Base-by-base conservation (phyloP, 2,888 invertebrate genomes). In the Drosophila emarginata region DNA sequence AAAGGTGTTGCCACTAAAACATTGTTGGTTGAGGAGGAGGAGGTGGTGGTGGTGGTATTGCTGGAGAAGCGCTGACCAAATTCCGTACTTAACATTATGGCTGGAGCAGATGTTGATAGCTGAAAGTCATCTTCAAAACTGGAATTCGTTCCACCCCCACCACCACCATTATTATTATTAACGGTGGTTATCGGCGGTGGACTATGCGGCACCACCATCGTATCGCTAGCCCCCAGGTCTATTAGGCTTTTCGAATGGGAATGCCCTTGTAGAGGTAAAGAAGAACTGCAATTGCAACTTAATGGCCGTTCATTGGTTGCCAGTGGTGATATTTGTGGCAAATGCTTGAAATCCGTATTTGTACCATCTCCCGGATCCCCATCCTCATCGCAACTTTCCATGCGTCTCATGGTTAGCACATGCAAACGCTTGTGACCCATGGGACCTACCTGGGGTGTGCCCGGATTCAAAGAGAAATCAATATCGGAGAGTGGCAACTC, bases 401-500 rank as follows among this genome's bases (percentile, higher is more conserved):
- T 82, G 68, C 88, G 83, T 1, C 85, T 83, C 90, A 88, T 89
- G 59, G 76, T 74, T 60, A 85, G 58, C 28, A 87, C 54, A 57
- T 52, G 74, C 18, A 61, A 61, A 4, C 61, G 74, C 54, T 72
- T 76, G 61, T 65, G 74, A 23, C 7, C 57, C 14, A 61, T 12
- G 11, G 61, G 65, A 18, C 61, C 61, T 14, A 69, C 74, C 7
- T 72, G 74, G 21, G 91, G 91, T 63, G 90, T 90, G 67, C 91
- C 85, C 36, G 90, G 91, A 71, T 88, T 90, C 70, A 83, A 69
- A 18, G 89, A 90, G 75, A 93, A 93, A 88, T 93, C 93, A 88
- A 94, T 92, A 76, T 93, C 94, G 67, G 94, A 94, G 80, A 95
- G 91, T 65, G 95, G 95, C 83, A 95, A 91, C 91, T 95, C 95